These are phyloP conservation scores for Amblyjoppa fuscipennis DNA, from an alignment of 2,888 invertebrate genomes.

Conservation along the genomic window DNA sequence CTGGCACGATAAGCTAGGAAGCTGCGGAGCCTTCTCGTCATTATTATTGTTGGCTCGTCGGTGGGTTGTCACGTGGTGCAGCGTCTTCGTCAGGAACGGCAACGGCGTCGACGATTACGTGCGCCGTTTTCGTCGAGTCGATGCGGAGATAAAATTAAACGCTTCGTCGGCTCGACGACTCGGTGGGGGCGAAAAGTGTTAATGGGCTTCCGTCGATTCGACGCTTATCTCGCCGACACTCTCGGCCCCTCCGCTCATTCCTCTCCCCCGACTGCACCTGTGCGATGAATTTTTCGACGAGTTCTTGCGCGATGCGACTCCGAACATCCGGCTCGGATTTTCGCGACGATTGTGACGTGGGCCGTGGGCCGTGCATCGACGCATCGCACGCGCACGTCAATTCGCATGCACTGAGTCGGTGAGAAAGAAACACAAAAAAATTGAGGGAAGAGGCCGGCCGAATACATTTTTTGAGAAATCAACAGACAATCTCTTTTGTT, in stretches of 20 bases:
- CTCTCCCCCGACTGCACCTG: background rate
- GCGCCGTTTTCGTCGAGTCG: background rate
- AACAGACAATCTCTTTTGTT: too few relatives aligned
- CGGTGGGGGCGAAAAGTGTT: conserved; percentile 30
- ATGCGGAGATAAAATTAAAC: conserved; percentile 59
- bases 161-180: conserved; percentile 20
- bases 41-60: conserved; percentile 19
- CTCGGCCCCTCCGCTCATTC: background rate
- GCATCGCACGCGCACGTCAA: conserved; percentile 85
- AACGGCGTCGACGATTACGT: background rate
- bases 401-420: conserved; percentile 75
- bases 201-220: conserved; percentile 32
- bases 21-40: background rate
- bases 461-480: too few relatives aligned
- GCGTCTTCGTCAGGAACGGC: background rate
- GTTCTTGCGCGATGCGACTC: conserved; percentile 7
- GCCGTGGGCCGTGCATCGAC: conserved; percentile 91
- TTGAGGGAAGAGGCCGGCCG: too few relatives aligned
- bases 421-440: conserved; percentile 3
- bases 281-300: background rate
- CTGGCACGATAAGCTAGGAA: background rate
- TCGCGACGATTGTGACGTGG: conserved; percentile 85
- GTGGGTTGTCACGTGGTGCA: conserved; percentile 6
- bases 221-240: background rate
- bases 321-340: background rate